Percentiles rank a stretch among this genome's conserved stretches.
Evolutionary conservation across 1,140 invertebrate species (phyloP).

Genomic region (Catajapyx aquilonaris): DNA sequence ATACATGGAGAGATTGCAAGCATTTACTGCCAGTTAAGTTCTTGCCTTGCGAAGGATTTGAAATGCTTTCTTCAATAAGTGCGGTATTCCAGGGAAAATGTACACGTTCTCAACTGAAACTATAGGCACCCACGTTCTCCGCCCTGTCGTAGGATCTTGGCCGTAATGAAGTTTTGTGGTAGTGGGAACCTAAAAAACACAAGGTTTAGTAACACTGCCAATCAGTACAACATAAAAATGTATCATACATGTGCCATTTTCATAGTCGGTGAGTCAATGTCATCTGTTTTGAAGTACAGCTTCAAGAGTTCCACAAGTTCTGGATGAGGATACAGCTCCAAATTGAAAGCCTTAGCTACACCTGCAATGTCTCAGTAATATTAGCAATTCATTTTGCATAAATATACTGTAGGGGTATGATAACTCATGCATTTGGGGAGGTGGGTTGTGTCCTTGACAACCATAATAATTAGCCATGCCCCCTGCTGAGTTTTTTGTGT

Average conservation of each 20-base stretch:
- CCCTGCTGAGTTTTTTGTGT: no score
- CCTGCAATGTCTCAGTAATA: no score
- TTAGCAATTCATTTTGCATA: no score
- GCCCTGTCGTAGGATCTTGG: conserved; percentile 4
- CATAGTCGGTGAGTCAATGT: conserved; percentile 7
- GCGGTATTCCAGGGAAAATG: conserved; percentile 7
- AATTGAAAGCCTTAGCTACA: conserved; percentile 7
- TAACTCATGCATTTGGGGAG: no score
- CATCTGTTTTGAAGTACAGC: conserved; percentile 6
- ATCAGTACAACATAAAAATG: not conserved
- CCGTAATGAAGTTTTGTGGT: conserved; percentile 3
- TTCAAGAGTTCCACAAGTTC: conserved; percentile 4
- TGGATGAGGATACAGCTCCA: conserved; percentile 5
- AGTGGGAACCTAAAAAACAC: conserved; percentile 6
- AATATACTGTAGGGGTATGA: no score
- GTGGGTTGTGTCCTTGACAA: no score
- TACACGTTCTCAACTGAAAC: conserved; percentile 5
- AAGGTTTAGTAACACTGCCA: not conserved
- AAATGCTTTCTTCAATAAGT: conserved; percentile 5
- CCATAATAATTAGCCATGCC: no score
- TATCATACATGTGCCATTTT: conserved; percentile 7
- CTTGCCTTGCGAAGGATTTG: not conserved
- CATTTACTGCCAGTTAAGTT: not conserved
- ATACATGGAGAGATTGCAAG: not conserved
- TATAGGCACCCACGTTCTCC: conserved; percentile 6